Base-by-base conservation (phyloP, 2,113 vertebrate species). In the Speoplatyrhinus poulsoni region DNA sequence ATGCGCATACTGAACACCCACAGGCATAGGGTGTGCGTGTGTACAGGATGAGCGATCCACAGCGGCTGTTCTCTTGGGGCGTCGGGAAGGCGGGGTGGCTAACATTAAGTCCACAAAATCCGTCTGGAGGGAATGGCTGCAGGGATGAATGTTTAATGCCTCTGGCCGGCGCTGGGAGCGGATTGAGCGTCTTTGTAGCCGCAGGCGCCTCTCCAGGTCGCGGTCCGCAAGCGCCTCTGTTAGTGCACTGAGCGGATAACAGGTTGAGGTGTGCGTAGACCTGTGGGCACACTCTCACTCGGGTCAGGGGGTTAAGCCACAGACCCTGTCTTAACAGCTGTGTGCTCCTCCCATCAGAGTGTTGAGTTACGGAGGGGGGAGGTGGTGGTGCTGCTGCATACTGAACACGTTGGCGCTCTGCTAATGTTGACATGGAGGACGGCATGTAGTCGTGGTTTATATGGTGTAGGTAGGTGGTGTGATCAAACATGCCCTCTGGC, bases 141-240 rank as follows among this genome's bases (percentile, higher is more conserved):
- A 65, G 60, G 71, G 76, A 82, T 78, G 82, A 85, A 80, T 80
- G 73, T 72, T 75, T 78, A 78, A 84, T 85, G 85, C 76, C 81
- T 67, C 54, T 80, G 61, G 71, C 67, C 72, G 73, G 70, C 75
- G 77, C 79, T 72, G 67, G 60, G 63, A 67, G 65, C 66, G 73
- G 75, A 74, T 56, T 12, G 69, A 71, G 70, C 65, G 77, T 67
- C 13, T 10, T 57, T 64, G 12, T 65, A 75, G 86, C 88, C 77
- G 48, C 26, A 32, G 85, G 84, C 86, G 67, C 63, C 52, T 85
- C 86, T 84, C 76, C 53, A 83, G 87, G 87, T 85, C 7, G 76
- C 76, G 67, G n/a, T 76, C 76, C 64, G 67, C 46, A 48, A 66
- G 58, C 70, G 26, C 52, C 46, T 11, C 56, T 58, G 57, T 13